phyloP scores from a whole-genome alignment of 2,888 invertebrate species.

The Mechanitis mazaeus region DNA sequence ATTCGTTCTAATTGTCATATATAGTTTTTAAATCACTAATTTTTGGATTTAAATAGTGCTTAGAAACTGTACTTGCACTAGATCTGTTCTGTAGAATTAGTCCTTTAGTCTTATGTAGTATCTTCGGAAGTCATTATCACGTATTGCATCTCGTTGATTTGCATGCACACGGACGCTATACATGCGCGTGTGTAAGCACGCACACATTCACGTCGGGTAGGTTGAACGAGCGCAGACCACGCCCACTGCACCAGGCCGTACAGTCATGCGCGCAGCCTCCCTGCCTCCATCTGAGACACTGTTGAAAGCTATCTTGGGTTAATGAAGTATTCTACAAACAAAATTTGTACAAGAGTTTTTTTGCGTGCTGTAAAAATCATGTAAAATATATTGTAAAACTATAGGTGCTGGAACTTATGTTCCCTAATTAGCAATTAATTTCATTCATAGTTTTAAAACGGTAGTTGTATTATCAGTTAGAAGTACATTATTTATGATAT shows the following conservation, averaged over 20 bases:
- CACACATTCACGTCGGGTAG: constrained; percentile 9
- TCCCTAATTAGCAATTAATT: too few species aligned
- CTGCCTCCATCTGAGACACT: neutral
- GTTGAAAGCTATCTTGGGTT: neutral
- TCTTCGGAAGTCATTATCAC: constrained; percentile 24
- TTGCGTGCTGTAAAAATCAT: neutral
- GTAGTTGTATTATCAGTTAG: too few species aligned
- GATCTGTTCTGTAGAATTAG: too few species aligned
- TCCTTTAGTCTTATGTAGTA: too few species aligned
- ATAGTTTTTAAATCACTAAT: too few species aligned
- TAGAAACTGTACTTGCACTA: too few species aligned
- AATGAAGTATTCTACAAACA: constrained; percentile 10
- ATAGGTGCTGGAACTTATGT: too few species aligned
- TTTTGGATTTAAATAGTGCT: too few species aligned
- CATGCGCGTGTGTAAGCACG: neutral
- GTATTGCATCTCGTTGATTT: constrained; percentile 32
- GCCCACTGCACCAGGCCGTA: constrained; percentile 33
- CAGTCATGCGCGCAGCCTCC: constrained; percentile 32
- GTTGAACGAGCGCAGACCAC: constrained; percentile 33
- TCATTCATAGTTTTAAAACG: too few species aligned
- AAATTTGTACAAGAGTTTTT: neutral
- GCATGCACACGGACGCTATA: constrained; percentile 30
- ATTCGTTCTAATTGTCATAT: too few species aligned
- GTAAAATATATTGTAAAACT: too few species aligned
- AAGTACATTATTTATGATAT: too few species aligned